Conservation (phyloP, 2,797 vertebrate species). For the Amblyraja radiata region DNA sequence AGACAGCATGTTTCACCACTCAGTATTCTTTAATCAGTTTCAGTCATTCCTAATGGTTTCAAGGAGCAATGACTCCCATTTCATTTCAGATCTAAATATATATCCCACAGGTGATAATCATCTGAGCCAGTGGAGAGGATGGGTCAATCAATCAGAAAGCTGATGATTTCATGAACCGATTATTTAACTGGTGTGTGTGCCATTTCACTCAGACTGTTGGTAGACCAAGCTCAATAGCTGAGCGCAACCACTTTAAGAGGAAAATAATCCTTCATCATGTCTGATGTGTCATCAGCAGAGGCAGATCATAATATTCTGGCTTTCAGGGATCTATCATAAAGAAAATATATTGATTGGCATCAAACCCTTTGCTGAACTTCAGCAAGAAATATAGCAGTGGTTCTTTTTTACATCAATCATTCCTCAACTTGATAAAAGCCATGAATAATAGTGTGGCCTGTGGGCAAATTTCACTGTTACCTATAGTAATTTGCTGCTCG, state of each 20-base stretch:
- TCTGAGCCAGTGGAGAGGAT: background rate
- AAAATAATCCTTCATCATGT: constrained; percentile 27
- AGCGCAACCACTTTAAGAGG: constrained; percentile 10
- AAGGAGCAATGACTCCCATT: background rate
- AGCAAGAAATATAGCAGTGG: constrained; percentile 5
- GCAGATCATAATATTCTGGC: background rate
- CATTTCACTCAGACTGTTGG: background rate
- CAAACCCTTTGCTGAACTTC: background rate
- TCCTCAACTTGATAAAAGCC: background rate
- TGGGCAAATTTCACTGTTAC: background rate
- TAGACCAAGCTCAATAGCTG: background rate
- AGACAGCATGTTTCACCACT: background rate
- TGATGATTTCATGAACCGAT: background rate
- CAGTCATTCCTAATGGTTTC: background rate
- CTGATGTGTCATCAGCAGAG: background rate
- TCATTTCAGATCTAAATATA: background rate
- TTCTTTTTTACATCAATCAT: background rate
- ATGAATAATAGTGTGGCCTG: background rate
- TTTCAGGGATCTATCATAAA: background rate
- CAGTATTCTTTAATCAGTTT: background rate
- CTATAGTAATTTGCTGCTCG: background rate
- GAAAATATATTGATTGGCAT: constrained; percentile 18
- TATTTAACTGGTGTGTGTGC: background rate
- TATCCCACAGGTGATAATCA: background rate
- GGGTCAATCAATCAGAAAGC: background rate